Evolutionary conservation across 2,797 vertebrate species (phyloP).

Genomic region (Notolepis coatsorum): DNA sequence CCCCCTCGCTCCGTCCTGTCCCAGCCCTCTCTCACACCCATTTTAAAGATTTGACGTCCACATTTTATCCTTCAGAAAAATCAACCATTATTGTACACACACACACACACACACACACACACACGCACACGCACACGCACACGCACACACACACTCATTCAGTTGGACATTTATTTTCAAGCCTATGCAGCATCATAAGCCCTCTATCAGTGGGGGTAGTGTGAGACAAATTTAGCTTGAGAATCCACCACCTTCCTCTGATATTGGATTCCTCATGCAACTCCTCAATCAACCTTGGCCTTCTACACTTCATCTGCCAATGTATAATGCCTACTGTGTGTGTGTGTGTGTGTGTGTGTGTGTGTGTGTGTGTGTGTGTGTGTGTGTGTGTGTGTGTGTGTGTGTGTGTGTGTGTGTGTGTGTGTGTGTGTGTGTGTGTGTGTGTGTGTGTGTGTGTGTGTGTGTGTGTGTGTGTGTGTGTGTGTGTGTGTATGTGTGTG

Average conservation of each 20-base stretch:
- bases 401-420: constrained; percentile 4
- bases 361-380: not conserved
- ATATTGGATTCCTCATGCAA: constrained; percentile 69
- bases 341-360: not conserved
- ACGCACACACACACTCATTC: constrained; percentile 51
- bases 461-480: not conserved
- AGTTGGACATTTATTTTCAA: constrained; percentile 78
- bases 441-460: constrained; percentile 1
- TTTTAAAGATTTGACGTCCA: constrained; percentile 14
- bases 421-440: not conserved
- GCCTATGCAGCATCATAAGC: constrained; percentile 73
- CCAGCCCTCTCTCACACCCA: no score
- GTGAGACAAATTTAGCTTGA: constrained; percentile 71
- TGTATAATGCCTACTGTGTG: constrained; percentile 13
- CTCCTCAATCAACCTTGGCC: constrained; percentile 53
- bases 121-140: not conserved
- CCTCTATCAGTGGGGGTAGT: constrained; percentile 74
- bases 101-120: not conserved
- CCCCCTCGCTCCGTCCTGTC: no score
- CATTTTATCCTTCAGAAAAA: constrained; percentile 49
- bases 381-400: no score
- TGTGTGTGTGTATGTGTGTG: not conserved
- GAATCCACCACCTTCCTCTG: constrained; percentile 57
- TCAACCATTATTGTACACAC: no score
- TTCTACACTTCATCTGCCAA: constrained; percentile 37